These are phyloP conservation scores for Sipha maydis DNA, from an alignment of 2,888 invertebrate species.

Conservation along the genomic window DNA sequence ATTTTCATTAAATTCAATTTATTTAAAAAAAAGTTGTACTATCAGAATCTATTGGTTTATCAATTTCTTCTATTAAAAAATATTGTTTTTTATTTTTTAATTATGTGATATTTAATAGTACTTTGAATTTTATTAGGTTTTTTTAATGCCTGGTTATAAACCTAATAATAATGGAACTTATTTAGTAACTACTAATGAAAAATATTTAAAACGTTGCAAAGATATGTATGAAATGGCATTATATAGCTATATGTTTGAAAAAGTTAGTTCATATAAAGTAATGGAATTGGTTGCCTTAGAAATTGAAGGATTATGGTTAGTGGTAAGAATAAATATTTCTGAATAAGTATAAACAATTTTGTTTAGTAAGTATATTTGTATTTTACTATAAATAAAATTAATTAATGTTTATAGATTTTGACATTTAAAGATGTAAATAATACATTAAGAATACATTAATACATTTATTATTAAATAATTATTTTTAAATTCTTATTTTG, in stretches of 20 bases:
- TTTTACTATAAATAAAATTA: background rate
- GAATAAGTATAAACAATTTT: background rate
- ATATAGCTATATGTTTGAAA: conserved; percentile 36
- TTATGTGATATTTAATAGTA: background rate
- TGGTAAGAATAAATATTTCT: background rate
- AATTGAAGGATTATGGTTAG: conserved; percentile 43
- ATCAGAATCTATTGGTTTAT: background rate
- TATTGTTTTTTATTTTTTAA: background rate
- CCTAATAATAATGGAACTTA: conserved; percentile 18
- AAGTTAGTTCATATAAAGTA: conserved; percentile 6
- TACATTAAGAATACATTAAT: no score
- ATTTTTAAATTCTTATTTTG: no score
- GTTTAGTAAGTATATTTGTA: background rate
- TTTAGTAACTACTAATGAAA: conserved; percentile 34
- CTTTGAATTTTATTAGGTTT: conserved; percentile 8
- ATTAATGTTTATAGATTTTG: background rate
- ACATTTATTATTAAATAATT: no score
- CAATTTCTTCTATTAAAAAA: background rate
- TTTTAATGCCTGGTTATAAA: conserved; percentile 14
- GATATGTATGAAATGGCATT: conserved; percentile 26
- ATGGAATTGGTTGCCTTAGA: conserved; percentile 27
- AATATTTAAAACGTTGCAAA: conserved; percentile 34
- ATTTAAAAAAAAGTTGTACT: no score
- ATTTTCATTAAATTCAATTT: no score
- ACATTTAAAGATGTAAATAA: background rate